Evolutionary conservation across 2,888 invertebrate genomes (phyloP), one percentile per base, ranked within the genome.

Genomic region (Melitaea athalia): DNA sequence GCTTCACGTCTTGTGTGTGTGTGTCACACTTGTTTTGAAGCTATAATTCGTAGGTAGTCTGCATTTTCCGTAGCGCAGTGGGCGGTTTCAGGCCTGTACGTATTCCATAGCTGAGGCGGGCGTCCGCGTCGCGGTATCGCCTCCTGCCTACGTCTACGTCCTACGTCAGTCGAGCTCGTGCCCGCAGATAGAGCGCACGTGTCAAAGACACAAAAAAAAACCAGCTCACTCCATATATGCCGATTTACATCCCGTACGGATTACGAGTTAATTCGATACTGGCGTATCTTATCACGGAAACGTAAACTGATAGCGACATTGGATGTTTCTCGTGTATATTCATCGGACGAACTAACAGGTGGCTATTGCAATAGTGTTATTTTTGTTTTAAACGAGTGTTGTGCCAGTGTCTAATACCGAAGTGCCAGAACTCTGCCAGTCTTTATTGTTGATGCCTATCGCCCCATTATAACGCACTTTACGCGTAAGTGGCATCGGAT

Each of bases 101-200:
- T 79, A 77, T 78, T 78, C 78, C 85, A 85, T 85, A 85, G 87
- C 81, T 65, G 72, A 78, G 76, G 77, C 75, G 75, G 76, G 76
- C 76, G 79, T 76, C 77, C 76, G 75, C 77, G 76, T 74, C 76
- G 73, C 68, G 71, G 75, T 79, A 71, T 74, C 76, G 73, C 78
- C 77, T 72, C 8, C 5, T 38, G 38, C 38, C 38, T 38, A 38
- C 33, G 33, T 78, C 77, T 77, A 75, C 78, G n/a, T n/a, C n/a
- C 84, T 85, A 86, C 88, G 88, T 90, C 91, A 90, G 91, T 91
- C 75, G 84, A 83, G 83, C 84, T 82, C 85, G 84, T 75, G 77
- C 78, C 77, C 72, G 72, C 81, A 76, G 68, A 72, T 71, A 24
- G 77, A 69, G 45, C 75, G 83, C 74, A 84, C 85, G 86, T 77